A percentile compares a stretch with the other conserved stretches of the same genome.
Conservation (phyloP, 2,888 invertebrate genomes). For the Candidula unifasciata region DNA sequence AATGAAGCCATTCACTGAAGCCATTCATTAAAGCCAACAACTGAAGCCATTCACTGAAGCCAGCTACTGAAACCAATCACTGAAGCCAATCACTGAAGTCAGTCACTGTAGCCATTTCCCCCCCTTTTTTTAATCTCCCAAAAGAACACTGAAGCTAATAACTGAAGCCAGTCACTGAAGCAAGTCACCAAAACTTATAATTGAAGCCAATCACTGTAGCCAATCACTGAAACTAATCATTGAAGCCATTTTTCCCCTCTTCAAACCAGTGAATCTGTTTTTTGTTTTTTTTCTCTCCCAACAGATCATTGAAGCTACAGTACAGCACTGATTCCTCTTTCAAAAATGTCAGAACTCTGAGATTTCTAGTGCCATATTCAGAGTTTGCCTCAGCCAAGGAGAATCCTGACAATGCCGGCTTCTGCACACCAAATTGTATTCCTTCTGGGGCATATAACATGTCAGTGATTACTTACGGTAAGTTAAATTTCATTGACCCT, state of each 20-base stretch:
- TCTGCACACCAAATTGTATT: conserved; percentile 73
- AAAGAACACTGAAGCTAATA: too few species aligned
- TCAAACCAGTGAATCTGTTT: background rate
- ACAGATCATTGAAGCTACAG: conserved; percentile 67
- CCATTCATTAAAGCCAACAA: too few species aligned
- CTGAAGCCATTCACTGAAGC: too few species aligned
- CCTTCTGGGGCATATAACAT: conserved; percentile 71
- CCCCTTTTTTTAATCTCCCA: too few species aligned
- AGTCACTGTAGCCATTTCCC: too few species aligned
- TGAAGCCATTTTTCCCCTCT: background rate
- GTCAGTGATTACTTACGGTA: conserved; percentile 25
- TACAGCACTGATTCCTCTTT: conserved; percentile 54
- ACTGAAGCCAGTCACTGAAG: too few species aligned
- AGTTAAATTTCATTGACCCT: background rate
- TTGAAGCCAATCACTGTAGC: too few species aligned
- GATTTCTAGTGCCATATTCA: conserved; percentile 63
- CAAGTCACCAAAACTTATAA: too few species aligned
- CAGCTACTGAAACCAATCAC: too few species aligned
- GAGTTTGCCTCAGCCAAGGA: conserved; percentile 62
- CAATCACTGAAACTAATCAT: too few species aligned
- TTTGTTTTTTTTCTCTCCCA: conserved; percentile 41
- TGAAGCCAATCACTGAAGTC: too few species aligned
- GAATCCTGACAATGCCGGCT: conserved; percentile 73
- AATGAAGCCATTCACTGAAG: too few species aligned
- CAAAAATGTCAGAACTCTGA: conserved; percentile 63